Percentiles rank a stretch among this genome's conserved stretches.
phyloP scores from a whole-genome alignment of 2,888 invertebrate genomes.

The Pammene fasciana region DNA sequence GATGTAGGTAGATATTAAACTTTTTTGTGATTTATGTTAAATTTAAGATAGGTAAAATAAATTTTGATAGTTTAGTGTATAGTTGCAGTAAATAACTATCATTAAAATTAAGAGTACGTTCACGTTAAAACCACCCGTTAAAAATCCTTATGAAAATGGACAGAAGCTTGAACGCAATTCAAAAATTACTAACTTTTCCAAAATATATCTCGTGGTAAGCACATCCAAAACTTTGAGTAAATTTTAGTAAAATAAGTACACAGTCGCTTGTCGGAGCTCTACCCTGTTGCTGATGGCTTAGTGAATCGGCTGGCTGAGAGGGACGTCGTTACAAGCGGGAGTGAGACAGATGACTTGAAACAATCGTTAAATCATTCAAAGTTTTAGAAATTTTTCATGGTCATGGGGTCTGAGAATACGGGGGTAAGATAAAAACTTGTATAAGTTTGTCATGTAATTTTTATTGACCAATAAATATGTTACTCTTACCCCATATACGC shows the following conservation, averaged over 20 bases:
- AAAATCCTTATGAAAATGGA: conserved; percentile 46
- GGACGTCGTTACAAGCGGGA: not conserved
- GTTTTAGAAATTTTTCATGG: too few relatives aligned
- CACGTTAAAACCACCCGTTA: not conserved
- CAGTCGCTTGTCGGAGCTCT: conserved; percentile 23
- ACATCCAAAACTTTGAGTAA: conserved; percentile 64
- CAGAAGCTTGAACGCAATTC: conserved; percentile 51
- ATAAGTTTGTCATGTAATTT: too few relatives aligned
- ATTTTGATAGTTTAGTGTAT: not conserved
- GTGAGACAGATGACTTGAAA: not conserved
- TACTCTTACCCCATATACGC: too few relatives aligned
- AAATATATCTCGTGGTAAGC: conserved; percentile 67
- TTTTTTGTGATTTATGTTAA: not conserved
- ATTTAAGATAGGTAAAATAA: too few relatives aligned
- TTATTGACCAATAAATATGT: too few relatives aligned
- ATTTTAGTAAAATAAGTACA: conserved; percentile 51
- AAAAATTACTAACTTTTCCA: conserved; percentile 58
- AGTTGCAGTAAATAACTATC: not conserved
- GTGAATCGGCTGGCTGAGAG: not conserved
- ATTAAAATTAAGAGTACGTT: conserved; percentile 18
- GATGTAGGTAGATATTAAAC: not conserved
- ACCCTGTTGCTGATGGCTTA: conserved; percentile 25
- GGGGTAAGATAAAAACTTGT: too few relatives aligned
- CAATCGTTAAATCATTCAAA: too few relatives aligned
- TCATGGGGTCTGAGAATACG: too few relatives aligned